Conservation (phyloP, 2,113 vertebrate species). For the Macheiramphus alcinus region DNA sequence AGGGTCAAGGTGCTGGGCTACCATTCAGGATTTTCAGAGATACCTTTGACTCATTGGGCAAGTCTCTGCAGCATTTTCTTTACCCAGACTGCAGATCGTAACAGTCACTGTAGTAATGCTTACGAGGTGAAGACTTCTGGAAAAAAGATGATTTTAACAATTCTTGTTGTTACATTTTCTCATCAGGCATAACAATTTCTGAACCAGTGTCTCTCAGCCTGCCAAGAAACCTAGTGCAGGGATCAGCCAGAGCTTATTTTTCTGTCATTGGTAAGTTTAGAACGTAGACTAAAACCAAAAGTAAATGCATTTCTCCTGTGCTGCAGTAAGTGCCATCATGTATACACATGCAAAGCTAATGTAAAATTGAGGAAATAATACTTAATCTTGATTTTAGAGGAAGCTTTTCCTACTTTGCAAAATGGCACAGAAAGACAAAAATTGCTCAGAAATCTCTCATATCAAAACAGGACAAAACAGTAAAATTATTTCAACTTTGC, state of each 20-base stretch:
- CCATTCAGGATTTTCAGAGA: background rate
- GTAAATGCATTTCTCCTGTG: background rate
- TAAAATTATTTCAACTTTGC: background rate
- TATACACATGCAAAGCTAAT: background rate
- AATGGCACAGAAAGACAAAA: background rate
- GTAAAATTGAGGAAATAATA: background rate
- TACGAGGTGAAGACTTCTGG: background rate
- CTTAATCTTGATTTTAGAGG: background rate
- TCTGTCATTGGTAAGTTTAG: slow-evolving; percentile 64
- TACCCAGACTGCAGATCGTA: background rate
- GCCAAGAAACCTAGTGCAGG: slow-evolving; percentile 44
- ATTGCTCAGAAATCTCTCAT: background rate
- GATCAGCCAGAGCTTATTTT: slow-evolving; percentile 64
- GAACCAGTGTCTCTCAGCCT: slow-evolving; percentile 36
- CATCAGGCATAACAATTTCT: slow-evolving; percentile 1
- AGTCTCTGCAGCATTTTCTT: background rate
- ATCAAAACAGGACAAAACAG: background rate
- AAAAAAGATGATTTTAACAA: background rate
- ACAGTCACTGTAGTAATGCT: background rate
- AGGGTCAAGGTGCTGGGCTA: background rate
- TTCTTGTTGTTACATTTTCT: background rate
- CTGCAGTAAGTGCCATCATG: background rate
- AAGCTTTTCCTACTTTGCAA: background rate
- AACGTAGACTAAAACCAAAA: background rate
- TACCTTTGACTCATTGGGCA: background rate